Evolutionary conservation across 1,140 invertebrate genomes (phyloP).

Genomic region (Drosophila chauvacae): DNA sequence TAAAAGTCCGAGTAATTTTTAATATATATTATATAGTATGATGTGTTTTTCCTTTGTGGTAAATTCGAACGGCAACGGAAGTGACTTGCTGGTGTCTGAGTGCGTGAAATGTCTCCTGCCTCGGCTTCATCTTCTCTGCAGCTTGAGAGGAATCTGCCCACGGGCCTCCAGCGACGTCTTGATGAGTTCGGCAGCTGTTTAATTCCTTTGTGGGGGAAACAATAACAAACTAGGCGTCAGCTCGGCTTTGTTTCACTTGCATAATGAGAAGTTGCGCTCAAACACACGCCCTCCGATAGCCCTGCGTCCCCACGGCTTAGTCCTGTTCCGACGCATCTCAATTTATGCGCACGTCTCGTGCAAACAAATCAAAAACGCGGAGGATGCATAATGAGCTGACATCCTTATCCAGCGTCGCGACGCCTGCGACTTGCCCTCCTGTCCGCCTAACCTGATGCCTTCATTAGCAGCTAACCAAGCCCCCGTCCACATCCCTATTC

Average conservation of each 20-base stretch:
- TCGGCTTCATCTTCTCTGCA: background rate
- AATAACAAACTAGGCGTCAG: conserved; percentile 65
- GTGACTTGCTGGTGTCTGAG: background rate
- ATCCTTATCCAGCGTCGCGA: conserved; percentile 35
- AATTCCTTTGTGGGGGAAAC: conserved; percentile 75
- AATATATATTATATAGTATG: background rate
- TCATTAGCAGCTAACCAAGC: conserved; percentile 65
- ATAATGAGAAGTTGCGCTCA: conserved; percentile 62
- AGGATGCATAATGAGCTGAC: conserved; percentile 76
- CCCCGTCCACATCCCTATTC: background rate
- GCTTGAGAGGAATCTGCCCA: background rate
- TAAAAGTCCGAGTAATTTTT: no score
- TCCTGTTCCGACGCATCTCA: conserved; percentile 48
- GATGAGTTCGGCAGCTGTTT: conserved; percentile 67
- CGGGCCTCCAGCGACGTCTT: conserved; percentile 17
- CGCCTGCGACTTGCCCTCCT: conserved; percentile 15
- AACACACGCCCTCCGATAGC: background rate
- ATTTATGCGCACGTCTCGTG: conserved; percentile 76
- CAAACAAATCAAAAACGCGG: conserved; percentile 74
- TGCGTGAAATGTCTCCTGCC: conserved; percentile 7
- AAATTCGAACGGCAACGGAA: background rate
- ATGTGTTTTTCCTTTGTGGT: no score
- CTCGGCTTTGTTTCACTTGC: conserved; percentile 66
- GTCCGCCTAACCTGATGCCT: conserved; percentile 47
- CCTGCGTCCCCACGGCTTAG: conserved; percentile 1